These are phyloP conservation scores for Tetrao urogallus DNA, from an alignment of 2,113 vertebrate species.

Conservation along the genomic window DNA sequence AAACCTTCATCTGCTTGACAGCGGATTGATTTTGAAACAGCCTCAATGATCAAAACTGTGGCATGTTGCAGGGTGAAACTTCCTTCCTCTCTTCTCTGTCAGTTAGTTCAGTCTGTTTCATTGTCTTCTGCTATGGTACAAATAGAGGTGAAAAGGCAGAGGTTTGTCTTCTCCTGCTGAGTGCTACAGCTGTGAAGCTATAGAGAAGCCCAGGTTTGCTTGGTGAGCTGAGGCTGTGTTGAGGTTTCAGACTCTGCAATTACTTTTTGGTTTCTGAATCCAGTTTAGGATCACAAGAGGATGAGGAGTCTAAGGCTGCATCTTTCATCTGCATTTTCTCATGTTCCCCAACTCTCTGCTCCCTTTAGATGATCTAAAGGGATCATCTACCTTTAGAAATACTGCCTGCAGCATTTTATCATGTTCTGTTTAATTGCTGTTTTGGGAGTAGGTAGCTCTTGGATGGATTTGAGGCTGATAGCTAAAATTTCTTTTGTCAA, in stretches of 20 bases:
- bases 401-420: not conserved
- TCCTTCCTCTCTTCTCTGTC: not conserved
- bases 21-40: not conserved
- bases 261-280: not conserved
- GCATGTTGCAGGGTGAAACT: not conserved
- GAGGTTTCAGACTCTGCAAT: not conserved
- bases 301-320: not conserved
- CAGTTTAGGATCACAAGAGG: not conserved
- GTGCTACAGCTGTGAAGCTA: not conserved
- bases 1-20: not conserved
- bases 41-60: not conserved
- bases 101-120: not conserved
- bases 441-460: not conserved
- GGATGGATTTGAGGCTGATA: not conserved
- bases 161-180: not conserved
- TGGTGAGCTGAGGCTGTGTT: not conserved
- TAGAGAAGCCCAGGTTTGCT: not conserved
- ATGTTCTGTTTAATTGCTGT: not conserved
- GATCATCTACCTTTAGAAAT: not conserved
- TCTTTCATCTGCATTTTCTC: not conserved
- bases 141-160: not conserved
- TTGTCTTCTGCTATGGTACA: not conserved
- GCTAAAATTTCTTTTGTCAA: not conserved
- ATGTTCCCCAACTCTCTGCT: rapidly evolving
- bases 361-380: not conserved